phyloP scores from a whole-genome alignment of 2,113 vertebrate species.

The Phylloscopus trochilus region DNA sequence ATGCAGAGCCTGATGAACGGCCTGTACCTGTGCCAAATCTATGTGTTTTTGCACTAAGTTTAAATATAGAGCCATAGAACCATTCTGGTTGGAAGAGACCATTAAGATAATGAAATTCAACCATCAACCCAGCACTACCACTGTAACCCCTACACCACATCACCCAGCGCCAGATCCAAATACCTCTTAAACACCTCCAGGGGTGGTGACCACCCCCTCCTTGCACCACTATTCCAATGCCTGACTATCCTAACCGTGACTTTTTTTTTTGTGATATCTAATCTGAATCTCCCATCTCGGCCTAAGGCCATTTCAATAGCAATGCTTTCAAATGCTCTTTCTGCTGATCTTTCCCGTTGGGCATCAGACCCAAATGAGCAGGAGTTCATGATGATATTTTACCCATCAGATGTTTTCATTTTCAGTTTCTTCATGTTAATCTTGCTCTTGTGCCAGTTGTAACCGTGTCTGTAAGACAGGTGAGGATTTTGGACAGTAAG shows the following conservation, averaged over 20 bases:
- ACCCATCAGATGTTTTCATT: background rate
- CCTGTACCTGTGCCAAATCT: background rate
- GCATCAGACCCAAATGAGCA: background rate
- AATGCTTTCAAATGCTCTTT: background rate
- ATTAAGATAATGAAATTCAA: background rate
- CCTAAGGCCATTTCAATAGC: background rate
- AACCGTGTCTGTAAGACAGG: background rate
- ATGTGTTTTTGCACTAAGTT: background rate
- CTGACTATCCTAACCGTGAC: rapidly evolving
- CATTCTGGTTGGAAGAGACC: background rate
- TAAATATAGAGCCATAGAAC: background rate
- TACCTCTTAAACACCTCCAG: too few relatives aligned
- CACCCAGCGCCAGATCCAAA: background rate
- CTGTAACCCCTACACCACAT: too few relatives aligned
- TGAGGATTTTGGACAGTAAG: background rate
- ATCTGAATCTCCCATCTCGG: background rate
- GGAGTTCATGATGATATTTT: background rate
- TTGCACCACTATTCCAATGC: background rate
- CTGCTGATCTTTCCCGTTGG: background rate
- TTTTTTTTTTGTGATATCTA: background rate
- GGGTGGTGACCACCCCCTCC: too few relatives aligned
- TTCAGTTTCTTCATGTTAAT: background rate
- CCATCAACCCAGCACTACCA: too few relatives aligned
- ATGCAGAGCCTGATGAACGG: background rate
- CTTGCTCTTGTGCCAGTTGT: background rate